Conservation (phyloP, 92 coral and sea anemone genomes). For the Ricordea florida region DNA sequence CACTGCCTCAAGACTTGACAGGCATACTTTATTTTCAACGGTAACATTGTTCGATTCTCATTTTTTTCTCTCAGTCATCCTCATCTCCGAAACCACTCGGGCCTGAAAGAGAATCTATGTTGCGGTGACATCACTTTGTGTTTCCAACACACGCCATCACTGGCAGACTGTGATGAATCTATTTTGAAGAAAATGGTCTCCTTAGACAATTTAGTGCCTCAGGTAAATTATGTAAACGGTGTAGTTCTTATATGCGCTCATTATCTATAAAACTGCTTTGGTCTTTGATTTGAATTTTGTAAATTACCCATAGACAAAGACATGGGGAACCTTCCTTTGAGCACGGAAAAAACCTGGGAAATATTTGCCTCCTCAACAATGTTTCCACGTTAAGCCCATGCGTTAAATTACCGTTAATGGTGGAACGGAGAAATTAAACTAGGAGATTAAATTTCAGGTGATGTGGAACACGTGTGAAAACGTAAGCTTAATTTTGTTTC, state of each 20-base stretch:
- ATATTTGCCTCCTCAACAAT: too few species aligned
- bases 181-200: constrained; percentile 64
- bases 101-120: constrained; percentile 75
- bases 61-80: constrained; percentile 58
- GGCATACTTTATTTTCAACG: background rate
- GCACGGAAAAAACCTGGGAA: too few species aligned
- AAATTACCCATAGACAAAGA: too few species aligned
- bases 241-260: too few species aligned
- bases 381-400: too few species aligned
- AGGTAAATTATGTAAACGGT: background rate
- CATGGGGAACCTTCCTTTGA: too few species aligned
- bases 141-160: constrained; percentile 82
- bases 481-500: background rate
- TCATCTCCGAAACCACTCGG: constrained; percentile 74
- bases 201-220: constrained; percentile 29
- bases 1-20: too few species aligned
- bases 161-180: constrained; percentile 71
- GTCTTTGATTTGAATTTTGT: too few species aligned
- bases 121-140: constrained; percentile 89
- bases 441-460: background rate
- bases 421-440: too few species aligned
- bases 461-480: background rate
- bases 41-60: background rate
- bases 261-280: too few species aligned
- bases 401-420: too few species aligned